Evolutionary conservation across 2,888 invertebrate genomes (phyloP).

Genomic region (Geophilus truncorum): DNA sequence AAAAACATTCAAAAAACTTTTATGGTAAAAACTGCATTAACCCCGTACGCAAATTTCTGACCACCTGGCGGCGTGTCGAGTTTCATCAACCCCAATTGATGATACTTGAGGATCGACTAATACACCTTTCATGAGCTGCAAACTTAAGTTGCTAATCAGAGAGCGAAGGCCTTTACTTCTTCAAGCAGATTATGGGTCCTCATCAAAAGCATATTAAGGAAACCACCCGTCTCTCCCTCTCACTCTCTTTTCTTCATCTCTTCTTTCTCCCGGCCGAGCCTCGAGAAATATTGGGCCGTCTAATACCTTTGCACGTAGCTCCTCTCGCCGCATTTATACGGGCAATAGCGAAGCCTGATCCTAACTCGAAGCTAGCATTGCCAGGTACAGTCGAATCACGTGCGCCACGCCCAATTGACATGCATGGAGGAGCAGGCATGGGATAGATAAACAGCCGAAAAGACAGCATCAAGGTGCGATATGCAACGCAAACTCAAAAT

Average conservation of each 20-base stretch:
- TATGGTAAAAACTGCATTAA: no score
- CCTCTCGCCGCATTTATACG: background rate
- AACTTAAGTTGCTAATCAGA: background rate
- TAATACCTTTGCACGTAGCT: background rate
- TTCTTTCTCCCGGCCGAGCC: background rate
- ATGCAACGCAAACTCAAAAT: background rate
- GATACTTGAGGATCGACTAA: background rate
- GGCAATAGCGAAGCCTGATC: background rate
- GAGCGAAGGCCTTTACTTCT: background rate
- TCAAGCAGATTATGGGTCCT: background rate
- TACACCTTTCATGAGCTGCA: background rate
- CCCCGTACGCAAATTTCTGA: no score
- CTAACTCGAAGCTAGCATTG: background rate
- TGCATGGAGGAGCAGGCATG: background rate
- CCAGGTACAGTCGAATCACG: background rate
- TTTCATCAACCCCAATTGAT: background rate
- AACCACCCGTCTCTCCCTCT: background rate
- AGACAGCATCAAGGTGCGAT: background rate
- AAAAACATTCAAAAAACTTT: no score
- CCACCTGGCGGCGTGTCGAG: no score
- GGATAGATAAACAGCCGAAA: background rate
- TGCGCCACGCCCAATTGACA: background rate
- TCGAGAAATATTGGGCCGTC: background rate
- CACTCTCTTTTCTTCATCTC: background rate
- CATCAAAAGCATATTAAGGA: background rate